Conservation (phyloP, 2,888 invertebrate genomes). For the Rugalucina vietnamica region DNA sequence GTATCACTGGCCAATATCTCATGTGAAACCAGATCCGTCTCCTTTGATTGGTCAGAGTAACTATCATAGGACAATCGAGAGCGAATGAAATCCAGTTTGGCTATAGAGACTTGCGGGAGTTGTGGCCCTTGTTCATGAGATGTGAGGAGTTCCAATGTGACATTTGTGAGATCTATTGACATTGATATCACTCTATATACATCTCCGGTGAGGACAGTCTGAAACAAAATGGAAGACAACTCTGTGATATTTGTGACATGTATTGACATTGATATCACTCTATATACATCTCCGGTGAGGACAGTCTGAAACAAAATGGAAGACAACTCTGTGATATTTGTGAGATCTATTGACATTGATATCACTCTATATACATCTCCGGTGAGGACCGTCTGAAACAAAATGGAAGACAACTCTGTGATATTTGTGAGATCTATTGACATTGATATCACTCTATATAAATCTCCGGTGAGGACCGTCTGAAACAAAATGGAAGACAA, state of each 20-base stretch:
- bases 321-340: slow-evolving; percentile 96
- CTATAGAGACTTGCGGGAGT: slow-evolving; percentile 85
- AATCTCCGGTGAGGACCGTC: slow-evolving; percentile 84
- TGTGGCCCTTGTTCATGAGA: slow-evolving; percentile 66
- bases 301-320: slow-evolving; percentile 78
- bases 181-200: slow-evolving; percentile 93
- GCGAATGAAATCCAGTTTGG: slow-evolving; percentile 95
- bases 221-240: too few relatives aligned
- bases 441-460: slow-evolving; percentile 92
- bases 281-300: slow-evolving; percentile 88
- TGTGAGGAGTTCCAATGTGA: slow-evolving; percentile 88
- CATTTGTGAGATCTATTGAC: slow-evolving; percentile 93
- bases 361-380: slow-evolving; percentile 90
- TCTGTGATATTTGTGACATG: slow-evolving; percentile 95
- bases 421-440: slow-evolving; percentile 94
- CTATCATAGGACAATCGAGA: slow-evolving; percentile 94
- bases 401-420: too few relatives aligned
- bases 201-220: slow-evolving; percentile 84
- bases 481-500: slow-evolving; percentile 70
- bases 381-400: slow-evolving; percentile 81
- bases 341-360: slow-evolving; percentile 92
- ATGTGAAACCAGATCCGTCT: slow-evolving; percentile 96
- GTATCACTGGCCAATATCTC: slow-evolving; percentile 93
- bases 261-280: slow-evolving; percentile 90
- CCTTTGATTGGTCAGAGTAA: slow-evolving; percentile 94